A percentile compares a stretch with the other conserved stretches of the same genome.
These are phyloP conservation scores for Corydoras maculifer DNA, from an alignment of 2,113 vertebrate genomes.

Conservation along the genomic window DNA sequence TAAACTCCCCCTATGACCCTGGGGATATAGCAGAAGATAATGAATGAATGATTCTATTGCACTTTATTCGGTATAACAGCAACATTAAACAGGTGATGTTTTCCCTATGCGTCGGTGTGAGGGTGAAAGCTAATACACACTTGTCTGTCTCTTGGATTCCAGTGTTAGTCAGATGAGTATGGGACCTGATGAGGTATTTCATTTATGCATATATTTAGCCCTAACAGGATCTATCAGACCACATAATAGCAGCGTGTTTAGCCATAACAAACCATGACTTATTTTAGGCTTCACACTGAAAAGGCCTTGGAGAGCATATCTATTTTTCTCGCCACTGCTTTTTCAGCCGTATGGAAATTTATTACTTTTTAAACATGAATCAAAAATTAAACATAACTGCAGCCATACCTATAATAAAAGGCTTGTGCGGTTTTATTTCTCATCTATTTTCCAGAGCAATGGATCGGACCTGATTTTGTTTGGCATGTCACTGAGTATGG, in stretches of 20 bases:
- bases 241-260: conserved; percentile 61
- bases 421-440: conserved; percentile 44
- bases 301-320: conserved; percentile 48
- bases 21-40: too few relatives aligned
- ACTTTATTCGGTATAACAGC: too few relatives aligned
- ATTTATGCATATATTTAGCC: conserved; percentile 57
- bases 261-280: conserved; percentile 61
- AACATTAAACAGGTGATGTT: too few relatives aligned
- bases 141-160: too few relatives aligned
- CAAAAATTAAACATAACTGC: conserved; percentile 51
- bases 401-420: conserved; percentile 52
- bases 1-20: too few relatives aligned
- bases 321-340: too few relatives aligned
- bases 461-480: conserved; percentile 55
- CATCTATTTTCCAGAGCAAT: conserved; percentile 36
- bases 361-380: conserved; percentile 65
- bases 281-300: conserved; percentile 58
- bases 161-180: conserved; percentile 37
- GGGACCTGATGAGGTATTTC: conserved; percentile 56
- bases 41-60: too few relatives aligned
- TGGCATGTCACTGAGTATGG: conserved; percentile 40
- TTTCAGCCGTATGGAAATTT: conserved; percentile 53
- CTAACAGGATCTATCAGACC: conserved; percentile 55
- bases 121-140: too few relatives aligned
- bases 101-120: too few relatives aligned